Conservation (phyloP, 2,797 vertebrate genomes). For the Rhinichthys osculus region DNA sequence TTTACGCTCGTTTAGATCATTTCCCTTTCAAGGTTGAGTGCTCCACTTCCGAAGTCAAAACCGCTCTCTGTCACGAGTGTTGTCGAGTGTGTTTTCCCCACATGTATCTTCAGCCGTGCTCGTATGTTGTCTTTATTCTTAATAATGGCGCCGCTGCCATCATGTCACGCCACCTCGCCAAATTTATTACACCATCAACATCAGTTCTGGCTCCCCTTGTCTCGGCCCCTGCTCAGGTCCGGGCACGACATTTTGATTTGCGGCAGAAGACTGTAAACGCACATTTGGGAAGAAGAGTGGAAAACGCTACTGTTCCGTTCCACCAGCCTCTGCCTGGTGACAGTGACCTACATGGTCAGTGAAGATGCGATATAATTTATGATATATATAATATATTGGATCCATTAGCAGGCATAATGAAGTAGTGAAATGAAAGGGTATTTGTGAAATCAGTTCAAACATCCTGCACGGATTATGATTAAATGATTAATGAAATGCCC, state of each 20-base stretch:
- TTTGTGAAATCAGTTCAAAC: conserved; percentile 99
- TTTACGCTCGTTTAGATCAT: conserved; percentile 68
- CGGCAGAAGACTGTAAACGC: conserved; percentile 69
- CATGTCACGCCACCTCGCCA: conserved; percentile 33
- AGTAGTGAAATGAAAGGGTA: conserved; percentile 99
- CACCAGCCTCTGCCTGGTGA: conserved; percentile 76
- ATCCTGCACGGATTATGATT: conserved; percentile 99
- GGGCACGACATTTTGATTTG: conserved; percentile 75
- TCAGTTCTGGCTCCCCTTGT: conserved; percentile 60
- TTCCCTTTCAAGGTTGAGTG: conserved; percentile 71
- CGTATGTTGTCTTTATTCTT: conserved; percentile 71
- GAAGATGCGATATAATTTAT: conserved; percentile 99
- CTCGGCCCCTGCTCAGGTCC: conserved; percentile 52
- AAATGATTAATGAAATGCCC: conserved; percentile 99
- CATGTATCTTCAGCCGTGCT: conserved; percentile 41
- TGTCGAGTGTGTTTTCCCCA: conserved; percentile 59
- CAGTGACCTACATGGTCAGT: conserved; percentile 99
- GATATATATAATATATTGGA: conserved; percentile 99
- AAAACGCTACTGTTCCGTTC: conserved; percentile 65
- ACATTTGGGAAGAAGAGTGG: conserved; percentile 79
- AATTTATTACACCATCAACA: conserved; percentile 73
- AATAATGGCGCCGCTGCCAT: conserved; percentile 53
- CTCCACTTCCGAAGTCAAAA: conserved; percentile 60
- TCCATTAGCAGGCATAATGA: conserved; percentile 99
- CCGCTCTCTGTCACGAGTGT: conserved; percentile 59